Conservation (phyloP, 2,113 vertebrate species). For the Bothrops jararaca region DNA sequence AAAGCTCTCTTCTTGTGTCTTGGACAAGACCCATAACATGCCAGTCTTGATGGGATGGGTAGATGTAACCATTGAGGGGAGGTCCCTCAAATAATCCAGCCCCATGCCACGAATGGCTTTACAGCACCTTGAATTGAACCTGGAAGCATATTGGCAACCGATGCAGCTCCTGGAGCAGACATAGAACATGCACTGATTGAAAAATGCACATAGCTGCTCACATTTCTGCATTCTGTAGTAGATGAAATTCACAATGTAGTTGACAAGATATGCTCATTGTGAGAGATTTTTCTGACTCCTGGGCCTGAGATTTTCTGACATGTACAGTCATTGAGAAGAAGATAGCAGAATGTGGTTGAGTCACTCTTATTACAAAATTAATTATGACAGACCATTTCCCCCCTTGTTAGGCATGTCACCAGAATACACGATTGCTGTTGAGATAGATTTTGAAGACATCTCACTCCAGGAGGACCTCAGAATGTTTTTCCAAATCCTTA, state of each 20-base stretch:
- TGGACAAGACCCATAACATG: background rate
- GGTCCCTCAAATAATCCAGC: background rate
- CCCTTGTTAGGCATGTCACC: background rate
- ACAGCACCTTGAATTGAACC: background rate
- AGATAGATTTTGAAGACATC: conserved; percentile 58
- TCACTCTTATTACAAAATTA: background rate
- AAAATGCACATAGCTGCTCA: background rate
- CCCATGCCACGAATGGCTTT: background rate
- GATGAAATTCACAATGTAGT: background rate
- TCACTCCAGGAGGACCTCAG: conserved; percentile 50
- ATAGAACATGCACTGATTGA: background rate
- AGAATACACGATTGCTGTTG: conserved; percentile 55
- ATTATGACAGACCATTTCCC: background rate
- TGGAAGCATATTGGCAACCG: background rate
- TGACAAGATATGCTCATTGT: background rate
- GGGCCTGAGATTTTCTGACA: background rate
- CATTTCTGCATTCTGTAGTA: background rate
- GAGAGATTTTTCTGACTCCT: background rate
- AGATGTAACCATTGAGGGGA: background rate
- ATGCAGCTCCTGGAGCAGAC: background rate
- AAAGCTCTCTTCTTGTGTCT: background rate
- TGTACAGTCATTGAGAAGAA: background rate
- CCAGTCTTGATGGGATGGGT: background rate
- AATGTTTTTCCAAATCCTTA: conserved; percentile 50
- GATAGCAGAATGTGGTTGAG: background rate